Conservation (phyloP, 2,888 invertebrate genomes). For the Rhamphomyia laevipes region DNA sequence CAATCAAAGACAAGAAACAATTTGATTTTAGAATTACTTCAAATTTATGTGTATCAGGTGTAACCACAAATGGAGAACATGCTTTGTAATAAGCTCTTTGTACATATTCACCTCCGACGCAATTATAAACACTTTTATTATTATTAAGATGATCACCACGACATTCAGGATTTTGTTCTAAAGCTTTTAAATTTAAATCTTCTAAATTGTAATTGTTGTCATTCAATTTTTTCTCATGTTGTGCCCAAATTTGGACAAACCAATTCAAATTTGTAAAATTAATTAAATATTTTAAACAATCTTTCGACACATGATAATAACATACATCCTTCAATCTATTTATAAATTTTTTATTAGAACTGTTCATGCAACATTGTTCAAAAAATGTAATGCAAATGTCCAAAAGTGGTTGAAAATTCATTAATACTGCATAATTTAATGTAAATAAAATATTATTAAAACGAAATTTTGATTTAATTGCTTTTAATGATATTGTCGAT, state of each 20-base stretch:
- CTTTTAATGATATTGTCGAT: slow-evolving; percentile 23
- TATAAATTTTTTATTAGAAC: slow-evolving; percentile 27
- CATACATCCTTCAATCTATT: slow-evolving; percentile 26
- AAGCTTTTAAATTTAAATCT: not conserved
- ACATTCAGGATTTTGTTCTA: not conserved
- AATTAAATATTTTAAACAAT: slow-evolving; percentile 27
- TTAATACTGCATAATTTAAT: slow-evolving; percentile 30
- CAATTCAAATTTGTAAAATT: slow-evolving; percentile 26
- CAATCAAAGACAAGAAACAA: slow-evolving; percentile 30
- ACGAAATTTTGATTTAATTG: slow-evolving; percentile 28
- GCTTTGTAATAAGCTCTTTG: slow-evolving; percentile 36
- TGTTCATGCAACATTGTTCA: slow-evolving; percentile 27
- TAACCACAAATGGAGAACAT: slow-evolving; percentile 30
- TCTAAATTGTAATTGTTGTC: slow-evolving; percentile 21
- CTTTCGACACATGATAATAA: slow-evolving; percentile 33
- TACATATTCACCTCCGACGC: slow-evolving; percentile 10
- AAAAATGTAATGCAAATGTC: slow-evolving; percentile 30
- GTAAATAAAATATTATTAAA: slow-evolving; percentile 34
- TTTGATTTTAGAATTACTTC: slow-evolving; percentile 25
- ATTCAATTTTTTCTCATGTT: slow-evolving; percentile 27
- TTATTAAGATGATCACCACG: not conserved
- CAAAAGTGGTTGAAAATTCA: slow-evolving; percentile 28
- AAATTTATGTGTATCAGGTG: slow-evolving; percentile 25
- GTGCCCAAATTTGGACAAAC: slow-evolving; percentile 35
- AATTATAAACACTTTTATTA: not conserved